Base-by-base conservation (phyloP, 1,140 invertebrate genomes). In the Drosophila teissieri region DNA sequence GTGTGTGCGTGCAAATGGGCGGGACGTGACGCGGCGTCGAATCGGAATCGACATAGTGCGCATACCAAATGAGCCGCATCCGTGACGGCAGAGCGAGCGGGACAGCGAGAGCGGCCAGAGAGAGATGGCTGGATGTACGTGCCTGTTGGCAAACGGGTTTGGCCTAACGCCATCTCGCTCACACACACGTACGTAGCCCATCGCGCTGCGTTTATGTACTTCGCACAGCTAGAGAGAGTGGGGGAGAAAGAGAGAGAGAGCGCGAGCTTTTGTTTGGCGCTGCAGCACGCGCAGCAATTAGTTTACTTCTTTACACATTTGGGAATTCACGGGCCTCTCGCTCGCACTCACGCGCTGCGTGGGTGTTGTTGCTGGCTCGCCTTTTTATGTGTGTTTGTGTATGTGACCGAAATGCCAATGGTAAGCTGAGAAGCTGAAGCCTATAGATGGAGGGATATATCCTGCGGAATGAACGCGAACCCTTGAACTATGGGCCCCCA, bases 21-120 rank as follows among this genome's bases (percentile, higher is more conserved):
- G 91, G 91, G 91, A 92, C 91, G 91, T 92, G 91, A 92, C 91
- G 17, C 91, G 90, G 83, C 84, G 90, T 91, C 89, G 89, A 91
- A 91, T 91, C 89, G 89, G 90, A 88, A 85, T 91, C 86, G 81
- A 91, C 90, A 88, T 82, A 74, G 90, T 73, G 76, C 90, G 90
- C 90, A 91, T 91, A 91, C 90, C 70, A 85, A 91, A 91, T 91
- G 83, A 91, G 85, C 19, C 24, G 36, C 22, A 56, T 55, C 40
- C 14, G 11, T 3, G 2, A 3, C 11, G 51, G 11, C 10, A 7
- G 52, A 57, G 51, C 54, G 52, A 85, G 63, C 55, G 58, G 48
- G 82, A 80, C 34, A 56, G 63, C 42, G 39, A 36, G 52, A 53
- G 19, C 14, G 14, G 77, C 39, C 56, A 46, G 62, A 67, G 64